These are phyloP conservation scores for Leptinotarsa defecta DNA, from an alignment of 1,140 invertebrate species.

Conservation along the genomic window DNA sequence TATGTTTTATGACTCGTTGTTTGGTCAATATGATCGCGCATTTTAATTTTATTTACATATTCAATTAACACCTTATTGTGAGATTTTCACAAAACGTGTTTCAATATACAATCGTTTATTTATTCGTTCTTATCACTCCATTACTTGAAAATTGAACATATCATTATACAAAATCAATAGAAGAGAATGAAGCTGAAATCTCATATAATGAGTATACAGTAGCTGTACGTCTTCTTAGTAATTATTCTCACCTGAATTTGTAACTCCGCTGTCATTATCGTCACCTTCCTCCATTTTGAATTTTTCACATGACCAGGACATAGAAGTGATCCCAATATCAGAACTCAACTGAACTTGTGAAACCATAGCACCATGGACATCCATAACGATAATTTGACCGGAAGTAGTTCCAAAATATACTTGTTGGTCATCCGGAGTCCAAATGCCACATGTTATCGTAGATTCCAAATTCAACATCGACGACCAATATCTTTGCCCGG, in stretches of 20 bases:
- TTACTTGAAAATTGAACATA: too few species aligned
- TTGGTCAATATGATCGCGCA: too few species aligned
- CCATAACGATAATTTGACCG: slow-evolving; percentile 93
- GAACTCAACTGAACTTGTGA: slow-evolving; percentile 82
- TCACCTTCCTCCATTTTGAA: slow-evolving; percentile 97
- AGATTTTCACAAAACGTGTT: too few species aligned
- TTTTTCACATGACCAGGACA: slow-evolving; percentile 97
- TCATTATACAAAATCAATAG: neutral
- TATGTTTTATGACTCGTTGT: too few species aligned
- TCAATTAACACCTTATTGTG: too few species aligned
- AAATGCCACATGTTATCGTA: slow-evolving; percentile 93
- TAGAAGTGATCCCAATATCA: slow-evolving; percentile 82
- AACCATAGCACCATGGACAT: slow-evolving; percentile 93
- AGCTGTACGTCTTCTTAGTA: too few species aligned
- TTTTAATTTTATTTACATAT: too few species aligned
- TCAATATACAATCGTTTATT: too few species aligned
- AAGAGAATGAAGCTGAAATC: slow-evolving; percentile 23
- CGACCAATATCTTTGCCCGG: slow-evolving; percentile 97
- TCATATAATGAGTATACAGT: slow-evolving; percentile 9
- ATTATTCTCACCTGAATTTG: slow-evolving; percentile 41
- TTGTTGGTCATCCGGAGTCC: slow-evolving; percentile 97
- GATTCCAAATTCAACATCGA: slow-evolving; percentile 94
- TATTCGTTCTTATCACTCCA: too few species aligned
- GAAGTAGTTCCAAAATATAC: slow-evolving; percentile 95
- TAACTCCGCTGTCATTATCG: slow-evolving; percentile 64